A percentile compares a stretch with the other conserved stretches of the same genome.
phyloP scores from a whole-genome alignment of 2,888 invertebrate species.

The Zygaena filipendulae region DNA sequence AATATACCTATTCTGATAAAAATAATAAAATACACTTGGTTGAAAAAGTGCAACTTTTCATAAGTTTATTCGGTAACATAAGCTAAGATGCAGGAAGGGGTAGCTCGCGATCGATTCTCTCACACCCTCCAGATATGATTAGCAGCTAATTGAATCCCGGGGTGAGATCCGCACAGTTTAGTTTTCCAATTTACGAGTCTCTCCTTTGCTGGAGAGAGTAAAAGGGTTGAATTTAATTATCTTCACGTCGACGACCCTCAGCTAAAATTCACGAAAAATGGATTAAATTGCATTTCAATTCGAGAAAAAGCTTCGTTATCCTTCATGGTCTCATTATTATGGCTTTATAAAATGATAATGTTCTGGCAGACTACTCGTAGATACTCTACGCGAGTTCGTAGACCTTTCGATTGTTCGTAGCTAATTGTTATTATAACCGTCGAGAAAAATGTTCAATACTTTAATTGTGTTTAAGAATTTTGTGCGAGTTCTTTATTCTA shows the following conservation, averaged over 20 bases:
- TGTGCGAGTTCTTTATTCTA: no score
- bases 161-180: slow-evolving; percentile 64
- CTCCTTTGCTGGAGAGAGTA: slow-evolving; percentile 49
- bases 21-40: slow-evolving; percentile 7
- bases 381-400: slow-evolving; percentile 23
- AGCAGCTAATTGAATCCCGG: slow-evolving; percentile 65
- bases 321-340: slow-evolving; percentile 9
- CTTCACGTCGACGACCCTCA: slow-evolving; percentile 36
- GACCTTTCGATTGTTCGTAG: slow-evolving; percentile 26
- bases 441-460: no score
- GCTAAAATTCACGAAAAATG: slow-evolving; percentile 41
- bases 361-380: slow-evolving; percentile 17
- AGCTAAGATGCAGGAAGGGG: slow-evolving; percentile 37
- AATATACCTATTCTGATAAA: slow-evolving; percentile 2
- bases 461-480: no score
- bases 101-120: slow-evolving; percentile 48
- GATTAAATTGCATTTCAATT: slow-evolving; percentile 37
- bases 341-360: slow-evolving; percentile 2
- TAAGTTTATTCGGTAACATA: slow-evolving; percentile 17
- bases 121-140: slow-evolving; percentile 67
- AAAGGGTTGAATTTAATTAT: slow-evolving; percentile 66
- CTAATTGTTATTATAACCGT: slow-evolving; percentile 32
- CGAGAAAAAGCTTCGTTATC: slow-evolving; percentile 10
- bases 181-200: slow-evolving; percentile 67
- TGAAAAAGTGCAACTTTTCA: slow-evolving; percentile 7